Evolutionary conservation across 2,113 vertebrate genomes (phyloP).

Genomic region (Myiozetetes cayanensis): DNA sequence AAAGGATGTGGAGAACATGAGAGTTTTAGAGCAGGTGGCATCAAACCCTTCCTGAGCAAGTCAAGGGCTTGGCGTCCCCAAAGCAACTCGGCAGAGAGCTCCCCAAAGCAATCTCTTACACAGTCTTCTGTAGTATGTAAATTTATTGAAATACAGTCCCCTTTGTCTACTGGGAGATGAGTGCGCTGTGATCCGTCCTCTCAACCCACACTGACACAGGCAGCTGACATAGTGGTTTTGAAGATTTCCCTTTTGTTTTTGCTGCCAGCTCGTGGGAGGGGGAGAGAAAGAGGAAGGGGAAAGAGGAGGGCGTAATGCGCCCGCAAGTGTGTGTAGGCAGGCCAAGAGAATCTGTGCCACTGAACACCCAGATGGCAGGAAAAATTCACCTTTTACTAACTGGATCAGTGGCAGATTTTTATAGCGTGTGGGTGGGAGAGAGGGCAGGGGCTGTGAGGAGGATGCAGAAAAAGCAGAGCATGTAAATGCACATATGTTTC

Average conservation of each 20-base stretch:
- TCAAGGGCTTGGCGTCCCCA: background rate
- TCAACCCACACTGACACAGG: constrained; percentile 62
- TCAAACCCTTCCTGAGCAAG: constrained; percentile 17
- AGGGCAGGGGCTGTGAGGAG: constrained; percentile 26
- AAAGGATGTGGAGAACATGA: background rate
- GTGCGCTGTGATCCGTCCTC: constrained; percentile 48
- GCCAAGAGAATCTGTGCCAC: constrained; percentile 62
- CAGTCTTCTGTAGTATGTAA: constrained; percentile 64
- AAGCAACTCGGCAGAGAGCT: constrained; percentile 2
- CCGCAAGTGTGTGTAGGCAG: constrained; percentile 38
- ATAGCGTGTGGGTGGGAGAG: background rate
- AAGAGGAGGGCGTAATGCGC: background rate
- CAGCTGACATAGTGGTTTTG: constrained; percentile 57
- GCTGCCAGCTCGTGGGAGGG: constrained; percentile 43
- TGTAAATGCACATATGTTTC: constrained; percentile 29
- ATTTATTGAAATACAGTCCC: constrained; percentile 65
- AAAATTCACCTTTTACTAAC: constrained; percentile 65
- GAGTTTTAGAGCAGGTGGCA: constrained; percentile 46
- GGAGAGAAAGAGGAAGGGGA: constrained; percentile 39
- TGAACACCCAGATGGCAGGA: constrained; percentile 51
- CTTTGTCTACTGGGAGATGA: constrained; percentile 60
- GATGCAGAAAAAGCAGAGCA: constrained; percentile 24
- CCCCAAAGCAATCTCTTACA: constrained; percentile 55
- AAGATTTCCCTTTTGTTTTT: constrained; percentile 62
- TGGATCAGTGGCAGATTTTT: constrained; percentile 43